These are phyloP conservation scores for Platalea minor DNA, from an alignment of 2,797 vertebrate genomes.

Conservation along the genomic window DNA sequence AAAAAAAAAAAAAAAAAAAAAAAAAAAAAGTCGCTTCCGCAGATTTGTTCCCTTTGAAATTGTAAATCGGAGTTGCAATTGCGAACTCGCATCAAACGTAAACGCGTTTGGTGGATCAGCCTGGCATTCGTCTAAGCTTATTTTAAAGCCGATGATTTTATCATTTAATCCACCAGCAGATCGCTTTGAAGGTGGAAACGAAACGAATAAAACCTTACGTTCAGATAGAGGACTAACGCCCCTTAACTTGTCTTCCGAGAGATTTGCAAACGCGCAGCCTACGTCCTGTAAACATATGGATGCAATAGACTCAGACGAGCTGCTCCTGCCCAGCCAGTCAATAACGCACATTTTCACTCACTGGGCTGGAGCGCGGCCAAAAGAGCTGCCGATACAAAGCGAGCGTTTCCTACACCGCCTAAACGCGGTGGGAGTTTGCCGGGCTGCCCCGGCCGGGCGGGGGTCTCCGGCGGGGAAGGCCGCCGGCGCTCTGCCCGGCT, in stretches of 20 bases:
- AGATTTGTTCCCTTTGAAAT: background rate
- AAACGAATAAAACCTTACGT: background rate
- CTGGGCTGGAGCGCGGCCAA: conserved; percentile 18
- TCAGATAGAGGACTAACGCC: background rate
- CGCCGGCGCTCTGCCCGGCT: background rate
- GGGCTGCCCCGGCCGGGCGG: background rate
- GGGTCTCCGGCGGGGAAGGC: no score
- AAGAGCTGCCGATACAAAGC: background rate
- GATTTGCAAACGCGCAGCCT: background rate
- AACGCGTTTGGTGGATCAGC: background rate
- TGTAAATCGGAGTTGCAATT: background rate
- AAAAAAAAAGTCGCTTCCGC: background rate
- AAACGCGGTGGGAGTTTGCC: background rate
- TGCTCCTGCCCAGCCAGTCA: background rate
- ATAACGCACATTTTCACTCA: background rate
- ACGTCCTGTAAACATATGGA: background rate
- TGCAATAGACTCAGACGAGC: background rate
- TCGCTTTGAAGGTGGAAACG: conserved; percentile 31
- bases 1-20: no score
- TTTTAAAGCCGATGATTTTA: conserved; percentile 49
- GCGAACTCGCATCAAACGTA: background rate
- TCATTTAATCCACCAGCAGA: conserved; percentile 37
- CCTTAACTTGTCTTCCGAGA: background rate
- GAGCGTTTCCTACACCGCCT: background rate
- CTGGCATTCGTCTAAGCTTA: conserved; percentile 9